Evolutionary conservation across 2,797 vertebrate genomes (phyloP).

Genomic region (Mormyrus proboscirostris): DNA sequence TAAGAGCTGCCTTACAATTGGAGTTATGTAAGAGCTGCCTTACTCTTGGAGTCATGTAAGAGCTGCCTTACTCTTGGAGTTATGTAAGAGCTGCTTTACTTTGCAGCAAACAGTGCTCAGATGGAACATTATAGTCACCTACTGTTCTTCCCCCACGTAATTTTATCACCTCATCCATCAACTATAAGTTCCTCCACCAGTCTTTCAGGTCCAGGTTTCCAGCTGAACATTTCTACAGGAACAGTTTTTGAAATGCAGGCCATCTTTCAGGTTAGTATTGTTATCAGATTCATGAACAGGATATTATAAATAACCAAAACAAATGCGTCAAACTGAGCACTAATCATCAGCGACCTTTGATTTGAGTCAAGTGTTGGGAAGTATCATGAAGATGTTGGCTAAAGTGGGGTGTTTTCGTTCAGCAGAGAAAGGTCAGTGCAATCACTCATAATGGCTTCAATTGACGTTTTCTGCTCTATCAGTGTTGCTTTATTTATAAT

Average conservation of each 20-base stretch:
- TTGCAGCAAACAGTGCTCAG: background rate
- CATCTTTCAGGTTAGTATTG: background rate
- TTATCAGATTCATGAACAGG: background rate
- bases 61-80: background rate
- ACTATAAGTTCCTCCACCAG: background rate
- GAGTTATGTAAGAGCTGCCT: too few relatives aligned
- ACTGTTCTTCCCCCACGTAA: background rate
- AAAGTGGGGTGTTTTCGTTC: background rate
- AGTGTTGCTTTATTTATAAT: background rate
- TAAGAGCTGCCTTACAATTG: too few relatives aligned
- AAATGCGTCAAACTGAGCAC: background rate
- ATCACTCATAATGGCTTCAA: background rate
- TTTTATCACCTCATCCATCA: background rate
- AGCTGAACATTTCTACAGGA: background rate
- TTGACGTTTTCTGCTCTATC: background rate
- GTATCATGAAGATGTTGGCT: background rate
- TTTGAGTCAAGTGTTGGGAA: background rate
- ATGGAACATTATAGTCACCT: background rate
- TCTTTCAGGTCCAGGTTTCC: background rate
- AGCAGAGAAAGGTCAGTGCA: background rate
- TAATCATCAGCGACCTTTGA: background rate
- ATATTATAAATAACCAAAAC: background rate
- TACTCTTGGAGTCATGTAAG: background rate
- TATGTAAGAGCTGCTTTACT: background rate
- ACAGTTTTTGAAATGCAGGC: background rate